Conservation (phyloP, 2,888 invertebrate species). For the Cantharis rufa region DNA sequence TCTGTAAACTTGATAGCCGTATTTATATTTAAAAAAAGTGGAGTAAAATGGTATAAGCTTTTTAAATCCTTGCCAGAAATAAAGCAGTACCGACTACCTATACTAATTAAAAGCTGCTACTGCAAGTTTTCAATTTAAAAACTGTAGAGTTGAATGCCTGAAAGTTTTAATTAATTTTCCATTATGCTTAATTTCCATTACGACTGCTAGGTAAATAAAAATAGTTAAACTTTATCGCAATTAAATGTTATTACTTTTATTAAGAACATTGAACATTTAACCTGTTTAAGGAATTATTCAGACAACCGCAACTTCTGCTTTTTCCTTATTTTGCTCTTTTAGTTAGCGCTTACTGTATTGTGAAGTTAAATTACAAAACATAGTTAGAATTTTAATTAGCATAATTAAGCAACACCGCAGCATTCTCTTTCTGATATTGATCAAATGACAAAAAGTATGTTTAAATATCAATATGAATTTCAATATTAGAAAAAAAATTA, state of each 20-base stretch:
- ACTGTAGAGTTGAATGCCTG: not conserved
- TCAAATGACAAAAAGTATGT: not conserved
- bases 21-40: not conserved
- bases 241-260: not conserved
- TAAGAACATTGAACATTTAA: not conserved
- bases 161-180: not conserved
- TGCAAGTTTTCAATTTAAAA: not conserved
- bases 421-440: not conserved
- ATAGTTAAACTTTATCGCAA: not conserved
- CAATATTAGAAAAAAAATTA: not conserved
- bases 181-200: not conserved
- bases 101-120: not conserved
- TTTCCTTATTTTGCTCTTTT: not conserved
- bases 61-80: not conserved
- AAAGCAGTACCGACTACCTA: not conserved
- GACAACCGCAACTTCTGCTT: not conserved
- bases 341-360: not conserved
- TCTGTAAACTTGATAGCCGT: not conserved
- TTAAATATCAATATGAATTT: not conserved
- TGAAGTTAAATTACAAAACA: not conserved
- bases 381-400: not conserved
- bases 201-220: not conserved
- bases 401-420: not conserved
- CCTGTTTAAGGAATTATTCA: not conserved
- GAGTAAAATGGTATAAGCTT: not conserved